Evolutionary conservation across 2,888 invertebrate genomes (phyloP), one percentile per base, ranked within the genome.

Genomic region (Atethmia centrago): DNA sequence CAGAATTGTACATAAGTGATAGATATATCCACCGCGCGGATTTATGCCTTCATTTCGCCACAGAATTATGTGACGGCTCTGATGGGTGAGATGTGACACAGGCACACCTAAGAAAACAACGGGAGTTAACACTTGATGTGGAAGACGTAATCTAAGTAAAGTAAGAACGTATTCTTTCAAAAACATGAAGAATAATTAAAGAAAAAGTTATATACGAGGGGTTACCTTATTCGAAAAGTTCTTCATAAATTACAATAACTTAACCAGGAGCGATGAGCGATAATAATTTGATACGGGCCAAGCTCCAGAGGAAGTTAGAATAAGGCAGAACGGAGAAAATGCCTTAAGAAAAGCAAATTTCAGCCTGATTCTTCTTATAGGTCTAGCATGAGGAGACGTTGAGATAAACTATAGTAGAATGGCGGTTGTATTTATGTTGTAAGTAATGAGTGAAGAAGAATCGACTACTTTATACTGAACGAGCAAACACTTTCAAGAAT

Each of bases 31-130:
- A 77, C 83, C 74, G 79, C 80, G 77, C 77, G 88, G 93, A 94
- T 94, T 94, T 94, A 94, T 93, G 90, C 87, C 94, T 94, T 93
- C 92, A 93, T 94, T 93, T 90, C 59, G 84, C 85, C 84, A 85
- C 87, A 88, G 92, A 95, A 88, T 93, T 94, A 94, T 94, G 92
- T 89, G 89, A 88, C 88, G 86, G 86, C 83, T 78, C 73, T 74
- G 83, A 83, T 62, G 78, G 82, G 86, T 92, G 91, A 93, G 91
- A 93, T 93, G 93, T 92, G 93, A 93, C 88, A 89, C 86, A 86
- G 84, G 90, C 90, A 92, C 91, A 90, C 40, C 83, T 58, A 73
- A 40, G 28, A 12, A 14, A 14, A 36, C 87, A 68, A 87, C 14
- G 9, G 19, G 47, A 19, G 0, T 40, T 25, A 1, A 45, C 25